Evolutionary conservation across 1,140 invertebrate genomes (phyloP).

Genomic region (Trinorchestia longiramus): DNA sequence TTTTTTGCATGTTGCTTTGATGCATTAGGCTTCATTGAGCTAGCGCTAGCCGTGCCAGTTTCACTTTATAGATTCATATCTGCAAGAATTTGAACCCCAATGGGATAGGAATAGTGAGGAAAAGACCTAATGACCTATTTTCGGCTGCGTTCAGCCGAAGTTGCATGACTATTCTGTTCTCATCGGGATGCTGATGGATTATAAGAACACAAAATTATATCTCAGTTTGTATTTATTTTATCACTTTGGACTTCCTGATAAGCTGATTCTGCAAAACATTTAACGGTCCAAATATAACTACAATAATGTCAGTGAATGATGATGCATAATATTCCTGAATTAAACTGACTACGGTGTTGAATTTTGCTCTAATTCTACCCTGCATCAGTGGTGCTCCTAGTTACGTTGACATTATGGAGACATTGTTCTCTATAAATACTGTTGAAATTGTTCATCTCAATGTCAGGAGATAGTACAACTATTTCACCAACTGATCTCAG

Average conservation of each 20-base stretch:
- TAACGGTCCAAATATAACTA: background rate
- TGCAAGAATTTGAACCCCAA: background rate
- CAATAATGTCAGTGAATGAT: background rate
- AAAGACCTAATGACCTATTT: background rate
- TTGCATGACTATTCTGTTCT: background rate
- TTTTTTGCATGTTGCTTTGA: background rate
- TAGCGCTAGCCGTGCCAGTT: no score
- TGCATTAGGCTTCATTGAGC: background rate
- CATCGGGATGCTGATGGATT: background rate
- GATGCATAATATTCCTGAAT: background rate
- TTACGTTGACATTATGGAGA: no score
- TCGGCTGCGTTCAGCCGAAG: background rate
- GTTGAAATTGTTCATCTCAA: no score
- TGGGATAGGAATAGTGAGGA: background rate
- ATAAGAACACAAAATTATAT: background rate
- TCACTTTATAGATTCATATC: background rate
- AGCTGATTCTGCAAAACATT: background rate
- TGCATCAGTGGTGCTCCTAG: no score
- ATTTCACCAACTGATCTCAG: no score
- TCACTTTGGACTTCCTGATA: background rate
- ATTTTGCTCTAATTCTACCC: no score
- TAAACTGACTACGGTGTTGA: no score
- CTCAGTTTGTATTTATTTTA: background rate
- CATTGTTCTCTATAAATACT: no score
- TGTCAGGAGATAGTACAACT: no score